Evolutionary conservation across 2,888 invertebrate species (phyloP), one percentile per base, ranked within the genome.

Genomic region (Ectobius pallidus): DNA sequence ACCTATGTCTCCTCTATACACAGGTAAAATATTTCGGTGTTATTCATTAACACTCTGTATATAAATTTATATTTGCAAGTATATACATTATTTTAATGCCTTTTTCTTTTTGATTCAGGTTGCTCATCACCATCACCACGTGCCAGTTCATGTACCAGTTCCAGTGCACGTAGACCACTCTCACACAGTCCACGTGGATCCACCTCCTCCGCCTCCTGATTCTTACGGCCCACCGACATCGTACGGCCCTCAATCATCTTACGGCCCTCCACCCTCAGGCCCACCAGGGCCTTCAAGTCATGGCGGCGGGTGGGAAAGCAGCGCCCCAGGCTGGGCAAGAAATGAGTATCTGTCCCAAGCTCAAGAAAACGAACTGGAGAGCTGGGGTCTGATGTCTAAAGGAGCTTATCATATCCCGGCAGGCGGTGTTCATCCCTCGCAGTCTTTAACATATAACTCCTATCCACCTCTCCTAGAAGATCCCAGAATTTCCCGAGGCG

Each of bases 81-180:
- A n/a, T n/a, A n/a, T n/a, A n/a, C n/a, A n/a, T n/a, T n/a, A n/a
- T n/a, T n/a, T n/a, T n/a, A n/a, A n/a, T n/a, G n/a, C n/a, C n/a
- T n/a, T n/a, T n/a, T n/a, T n/a, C n/a, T n/a, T n/a, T n/a, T n/a
- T n/a, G n/a, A n/a, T 42, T 6, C 86, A 92, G 83, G 90, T 93
- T 73, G 90, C 91, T 46, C 93, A 93, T 84, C 90, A 91, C 78
- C 91, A 93, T 82, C 90, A 90, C 73, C 80, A 80, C 71, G 75
- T 79, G 75, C 86, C 90, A 82, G 87, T 84, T 39, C 84, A 83
- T 30, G 84, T 84, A 32, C 84, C 84, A 7, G 83, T 83, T 14
- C 82, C 82, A 3, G 78, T 83, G 3, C 83, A 83, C 34, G 75
- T 80, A 3, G 78, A 76, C 73, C 80, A 79, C 34, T 77, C 76